These are phyloP conservation scores for Cheirogaleus major DNA, from an alignment of 2,797 vertebrate species.

Conservation along the genomic window DNA sequence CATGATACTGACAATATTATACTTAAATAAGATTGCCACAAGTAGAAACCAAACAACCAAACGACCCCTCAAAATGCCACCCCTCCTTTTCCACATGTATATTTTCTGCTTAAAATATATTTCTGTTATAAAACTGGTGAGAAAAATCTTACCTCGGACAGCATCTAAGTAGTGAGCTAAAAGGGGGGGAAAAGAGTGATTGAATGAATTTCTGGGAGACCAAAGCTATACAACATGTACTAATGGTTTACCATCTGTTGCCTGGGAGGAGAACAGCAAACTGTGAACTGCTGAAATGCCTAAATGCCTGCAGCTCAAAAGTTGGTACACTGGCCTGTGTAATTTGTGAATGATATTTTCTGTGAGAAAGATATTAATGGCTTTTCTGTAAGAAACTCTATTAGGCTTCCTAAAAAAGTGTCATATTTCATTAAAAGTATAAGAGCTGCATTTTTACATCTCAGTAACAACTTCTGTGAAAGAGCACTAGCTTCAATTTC, in stretches of 20 bases:
- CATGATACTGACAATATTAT: not conserved
- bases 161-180: constrained; percentile 92
- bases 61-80: not conserved
- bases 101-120: constrained; percentile 51
- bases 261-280: constrained; percentile 63
- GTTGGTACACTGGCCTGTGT: constrained; percentile 43
- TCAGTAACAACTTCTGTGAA: constrained; percentile 73
- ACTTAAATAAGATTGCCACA: not conserved
- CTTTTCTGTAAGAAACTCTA: constrained; percentile 73
- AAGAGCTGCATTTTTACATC: constrained; percentile 67
- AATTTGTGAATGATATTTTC: constrained; percentile 75
- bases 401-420: constrained; percentile 66
- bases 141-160: constrained; percentile 89
- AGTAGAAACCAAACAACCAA: not conserved
- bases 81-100: constrained; percentile 34
- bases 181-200: constrained; percentile 82
- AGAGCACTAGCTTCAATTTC: constrained; percentile 69
- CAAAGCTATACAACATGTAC: constrained; percentile 71
- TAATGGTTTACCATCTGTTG: constrained; percentile 76
- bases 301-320: constrained; percentile 66
- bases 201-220: constrained; percentile 79
- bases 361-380: constrained; percentile 77
- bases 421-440: constrained; percentile 74
- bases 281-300: constrained; percentile 16
- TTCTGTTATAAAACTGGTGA: constrained; percentile 54